Percentiles rank a stretch among this genome's conserved stretches.
phyloP scores from a whole-genome alignment of 1,140 invertebrate species.

The Leguminivora glycinivorella region DNA sequence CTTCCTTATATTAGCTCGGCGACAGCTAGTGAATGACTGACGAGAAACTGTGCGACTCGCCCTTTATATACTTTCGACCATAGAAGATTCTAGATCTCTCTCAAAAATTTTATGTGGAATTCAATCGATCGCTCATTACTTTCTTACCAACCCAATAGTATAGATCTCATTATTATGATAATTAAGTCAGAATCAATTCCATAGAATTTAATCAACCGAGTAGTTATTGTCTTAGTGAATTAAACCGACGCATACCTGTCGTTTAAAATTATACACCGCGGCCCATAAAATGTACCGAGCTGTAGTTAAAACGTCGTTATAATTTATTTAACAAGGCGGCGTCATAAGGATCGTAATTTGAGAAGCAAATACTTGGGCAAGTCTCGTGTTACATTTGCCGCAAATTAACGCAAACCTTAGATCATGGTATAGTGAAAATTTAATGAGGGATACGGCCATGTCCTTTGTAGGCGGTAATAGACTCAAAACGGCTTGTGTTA shows the following conservation, averaged over 20 bases:
- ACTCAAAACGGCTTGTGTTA: background rate
- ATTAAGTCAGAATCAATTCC: background rate
- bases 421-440: slow-evolving; percentile 17
- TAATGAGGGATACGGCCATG: background rate
- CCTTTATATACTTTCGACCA: no score
- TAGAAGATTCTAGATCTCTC: no score
- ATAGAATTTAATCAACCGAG: background rate
- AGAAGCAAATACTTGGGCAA: slow-evolving; percentile 19
- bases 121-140: no score
- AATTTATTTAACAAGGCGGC: slow-evolving; percentile 12
- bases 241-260: slow-evolving; percentile 17
- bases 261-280: slow-evolving; percentile 24
- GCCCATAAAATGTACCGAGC: slow-evolving; percentile 3
- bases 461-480: background rate
- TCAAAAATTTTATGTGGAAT: no score
- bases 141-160: no score
- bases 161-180: background rate
- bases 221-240: slow-evolving; percentile 15
- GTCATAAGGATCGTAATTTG: slow-evolving; percentile 24
- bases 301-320: slow-evolving; percentile 22
- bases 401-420: slow-evolving; percentile 16
- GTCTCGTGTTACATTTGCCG: slow-evolving; percentile 7
- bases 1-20: no score
- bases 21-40: no score
- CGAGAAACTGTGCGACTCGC: no score